Evolutionary conservation across 1,140 invertebrate species (phyloP).

Genomic region (Galendromus occidentalis): DNA sequence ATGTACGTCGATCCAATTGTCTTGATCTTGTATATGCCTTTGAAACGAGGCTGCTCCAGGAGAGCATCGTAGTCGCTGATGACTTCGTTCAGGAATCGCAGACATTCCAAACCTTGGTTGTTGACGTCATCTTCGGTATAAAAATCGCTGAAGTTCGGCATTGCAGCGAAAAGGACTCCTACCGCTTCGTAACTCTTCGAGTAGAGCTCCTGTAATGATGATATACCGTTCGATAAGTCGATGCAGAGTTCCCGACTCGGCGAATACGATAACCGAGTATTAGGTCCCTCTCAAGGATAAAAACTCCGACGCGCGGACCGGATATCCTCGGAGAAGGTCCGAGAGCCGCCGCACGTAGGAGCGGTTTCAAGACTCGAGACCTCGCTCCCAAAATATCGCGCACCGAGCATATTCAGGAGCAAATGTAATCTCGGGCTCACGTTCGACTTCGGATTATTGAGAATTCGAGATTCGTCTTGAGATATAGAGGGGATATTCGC

Average conservation of each 20-base stretch:
- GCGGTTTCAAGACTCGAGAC: no score
- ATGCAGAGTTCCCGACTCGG: background rate
- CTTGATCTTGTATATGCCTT: slow-evolving; percentile 82
- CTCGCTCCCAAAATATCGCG: no score
- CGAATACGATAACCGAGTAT: no score
- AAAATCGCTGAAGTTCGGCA: slow-evolving; percentile 86
- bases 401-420: slow-evolving; percentile 15
- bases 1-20: slow-evolving; percentile 94
- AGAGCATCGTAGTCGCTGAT: slow-evolving; percentile 91
- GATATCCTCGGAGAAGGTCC: no score
- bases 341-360: no score
- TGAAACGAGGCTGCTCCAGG: slow-evolving; percentile 57
- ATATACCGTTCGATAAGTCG: slow-evolving; percentile 5
- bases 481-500: no score
- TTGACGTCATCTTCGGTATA: slow-evolving; percentile 87
- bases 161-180: slow-evolving; percentile 76
- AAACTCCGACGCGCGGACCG: no score
- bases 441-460: background rate
- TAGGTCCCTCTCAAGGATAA: no score
- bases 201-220: slow-evolving; percentile 52
- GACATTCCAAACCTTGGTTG: slow-evolving; percentile 83
- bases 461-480: background rate
- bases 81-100: slow-evolving; percentile 89
- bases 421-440: background rate
- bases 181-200: slow-evolving; percentile 79